Evolutionary conservation across 2,888 invertebrate species (phyloP), one percentile per base, ranked within the genome.

Genomic region (Nephrotoma appendiculata): DNA sequence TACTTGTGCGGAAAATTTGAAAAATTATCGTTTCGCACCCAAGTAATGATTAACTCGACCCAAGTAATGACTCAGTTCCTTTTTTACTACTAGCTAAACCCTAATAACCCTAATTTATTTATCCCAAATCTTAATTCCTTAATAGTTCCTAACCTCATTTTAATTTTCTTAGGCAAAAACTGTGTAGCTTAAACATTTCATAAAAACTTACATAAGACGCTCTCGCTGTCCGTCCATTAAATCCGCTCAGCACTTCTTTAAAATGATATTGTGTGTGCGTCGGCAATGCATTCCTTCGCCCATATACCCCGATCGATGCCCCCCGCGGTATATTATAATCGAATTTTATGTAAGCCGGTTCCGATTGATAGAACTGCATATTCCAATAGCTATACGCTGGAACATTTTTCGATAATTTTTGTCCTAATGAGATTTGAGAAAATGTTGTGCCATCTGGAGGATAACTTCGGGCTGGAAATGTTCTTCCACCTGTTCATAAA

Each of bases 181-280:
- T 52, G 1, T 15, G 44, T 44, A 44, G 2, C 44, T 31, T 31
- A 87, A 86, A 12, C 57, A 71, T 1, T 31, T 31, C 31, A 31
- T 31, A 31, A 87, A 89, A 90, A 95, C 96, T 96, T 94, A 97
- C 96, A 93, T 97, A 96, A 90, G 97, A 96, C 86, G 96, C 96
- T 89, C 97, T 93, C 12, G 95, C 95, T 87, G 95, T 96, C 90
- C 97, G 93, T 52, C 96, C 96, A 92, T 96, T 97, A 91, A 97
- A 97, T 87, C 97, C 97, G 90, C 96, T 97, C 86, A 98, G 93
- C 86, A 98, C 96, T 92, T 98, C 98, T 90, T 98, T 94, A 90
- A 99, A 97, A 91, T 99, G 98, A 92, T 99, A 98, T 91, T 98
- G 97, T 44, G 98, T 98, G 90, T 99, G 98, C 2, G 99, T 98